Evolutionary conservation across 2,113 vertebrate genomes (phyloP).

Genomic region (Cygnus atratus): DNA sequence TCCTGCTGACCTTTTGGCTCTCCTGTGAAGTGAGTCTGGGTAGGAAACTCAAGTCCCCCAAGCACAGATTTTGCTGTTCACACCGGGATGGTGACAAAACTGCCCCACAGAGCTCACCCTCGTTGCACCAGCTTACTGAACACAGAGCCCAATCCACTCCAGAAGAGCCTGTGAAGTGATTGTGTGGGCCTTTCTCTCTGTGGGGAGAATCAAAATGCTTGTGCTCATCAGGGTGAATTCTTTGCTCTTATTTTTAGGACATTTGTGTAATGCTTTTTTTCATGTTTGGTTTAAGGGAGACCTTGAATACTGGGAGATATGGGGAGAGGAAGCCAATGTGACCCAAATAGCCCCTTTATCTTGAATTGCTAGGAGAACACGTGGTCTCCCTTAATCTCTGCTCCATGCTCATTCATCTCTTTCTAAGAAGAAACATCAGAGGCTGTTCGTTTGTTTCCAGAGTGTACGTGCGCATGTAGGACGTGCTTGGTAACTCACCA

Average conservation of each 20-base stretch:
- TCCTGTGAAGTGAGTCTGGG: neutral
- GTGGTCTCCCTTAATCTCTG: neutral
- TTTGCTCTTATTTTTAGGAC: neutral
- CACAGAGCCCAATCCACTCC: neutral
- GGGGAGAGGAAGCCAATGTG: neutral
- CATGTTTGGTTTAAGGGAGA: neutral
- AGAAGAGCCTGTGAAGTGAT: neutral
- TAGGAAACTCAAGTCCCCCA: neutral
- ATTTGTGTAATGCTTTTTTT: neutral
- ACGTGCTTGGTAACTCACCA: neutral
- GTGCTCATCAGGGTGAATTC: neutral
- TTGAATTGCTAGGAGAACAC: neutral
- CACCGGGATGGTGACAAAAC: neutral
- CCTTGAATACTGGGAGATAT: neutral
- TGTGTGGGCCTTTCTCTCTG: neutral
- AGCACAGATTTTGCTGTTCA: neutral
- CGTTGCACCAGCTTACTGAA: neutral
- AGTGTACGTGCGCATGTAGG: accelerated
- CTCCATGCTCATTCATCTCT: neutral
- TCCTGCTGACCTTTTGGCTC: neutral
- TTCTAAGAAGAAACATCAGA: neutral
- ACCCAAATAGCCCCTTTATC: neutral
- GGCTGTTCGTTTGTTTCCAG: neutral
- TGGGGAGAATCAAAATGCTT: neutral
- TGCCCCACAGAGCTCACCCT: neutral